These are phyloP conservation scores for Fukomys damarensis DNA, from an alignment of 2,113 vertebrate species.

Conservation along the genomic window DNA sequence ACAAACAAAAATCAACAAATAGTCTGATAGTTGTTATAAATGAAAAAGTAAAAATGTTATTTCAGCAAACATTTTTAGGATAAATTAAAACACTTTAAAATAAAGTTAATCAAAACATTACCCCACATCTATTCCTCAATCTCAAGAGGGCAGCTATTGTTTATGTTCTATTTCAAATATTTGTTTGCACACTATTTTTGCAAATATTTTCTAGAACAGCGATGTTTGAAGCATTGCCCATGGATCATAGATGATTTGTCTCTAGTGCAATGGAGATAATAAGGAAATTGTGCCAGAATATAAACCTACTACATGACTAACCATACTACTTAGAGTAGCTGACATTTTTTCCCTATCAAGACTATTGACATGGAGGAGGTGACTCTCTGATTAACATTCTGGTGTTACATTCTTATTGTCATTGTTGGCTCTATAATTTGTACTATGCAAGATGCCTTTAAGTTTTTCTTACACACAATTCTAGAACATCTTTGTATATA, in stretches of 20 bases:
- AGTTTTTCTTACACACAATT: conserved; percentile 20
- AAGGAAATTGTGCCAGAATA: background rate
- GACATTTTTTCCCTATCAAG: background rate
- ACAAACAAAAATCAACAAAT: conserved; percentile 53
- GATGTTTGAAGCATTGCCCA: background rate
- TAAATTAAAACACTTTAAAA: conserved; percentile 17
- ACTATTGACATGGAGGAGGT: background rate
- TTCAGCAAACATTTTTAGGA: conserved; percentile 23
- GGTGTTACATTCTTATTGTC: background rate
- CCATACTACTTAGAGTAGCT: background rate
- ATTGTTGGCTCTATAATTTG: background rate
- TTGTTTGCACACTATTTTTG: background rate
- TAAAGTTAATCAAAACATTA: conserved; percentile 25
- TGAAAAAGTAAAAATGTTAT: conserved; percentile 14
- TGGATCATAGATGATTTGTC: background rate
- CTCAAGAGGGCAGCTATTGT: background rate
- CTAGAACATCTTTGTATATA: background rate
- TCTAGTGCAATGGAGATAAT: background rate
- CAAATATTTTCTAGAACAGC: background rate
- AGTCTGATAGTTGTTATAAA: conserved; percentile 7
- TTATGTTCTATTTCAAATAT: conserved; percentile 3
- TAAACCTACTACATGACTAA: background rate
- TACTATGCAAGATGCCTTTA: background rate
- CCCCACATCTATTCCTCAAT: background rate
- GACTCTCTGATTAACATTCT: background rate